These are phyloP conservation scores for Drosophila austrosaltans DNA, from an alignment of 2,888 invertebrate genomes.

Conservation along the genomic window DNA sequence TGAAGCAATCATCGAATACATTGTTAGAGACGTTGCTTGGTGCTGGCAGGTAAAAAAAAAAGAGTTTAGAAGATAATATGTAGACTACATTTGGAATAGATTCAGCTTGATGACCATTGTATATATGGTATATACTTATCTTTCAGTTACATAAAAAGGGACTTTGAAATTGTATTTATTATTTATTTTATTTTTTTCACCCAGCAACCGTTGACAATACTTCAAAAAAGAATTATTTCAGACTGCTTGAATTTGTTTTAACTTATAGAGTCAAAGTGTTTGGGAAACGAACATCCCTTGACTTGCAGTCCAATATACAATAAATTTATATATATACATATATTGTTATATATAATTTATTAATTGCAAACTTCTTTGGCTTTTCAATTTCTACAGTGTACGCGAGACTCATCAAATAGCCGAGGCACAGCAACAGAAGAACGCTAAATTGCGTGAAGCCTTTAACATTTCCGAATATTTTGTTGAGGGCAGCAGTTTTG, in stretches of 20 bases:
- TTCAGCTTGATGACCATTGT: background rate
- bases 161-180: too few species aligned
- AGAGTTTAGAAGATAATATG: slow-evolving; percentile 49
- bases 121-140: too few species aligned
- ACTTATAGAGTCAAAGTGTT: too few species aligned
- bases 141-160: too few species aligned
- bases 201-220: too few species aligned
- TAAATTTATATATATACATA: background rate
- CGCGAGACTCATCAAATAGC: slow-evolving; percentile 98
- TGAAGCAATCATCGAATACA: slow-evolving; percentile 64
- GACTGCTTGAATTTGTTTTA: too few species aligned
- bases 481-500: slow-evolving; percentile 96
- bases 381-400: slow-evolving; percentile 86
- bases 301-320: too few species aligned
- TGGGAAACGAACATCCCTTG: too few species aligned
- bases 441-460: slow-evolving; percentile 95
- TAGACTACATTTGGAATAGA: background rate
- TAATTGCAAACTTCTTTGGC: background rate
- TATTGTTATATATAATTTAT: background rate
- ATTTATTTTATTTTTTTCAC: too few species aligned
- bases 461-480: slow-evolving; percentile 97
- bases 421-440: slow-evolving; percentile 97
- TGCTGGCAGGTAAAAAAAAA: slow-evolving; percentile 58
- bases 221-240: too few species aligned
- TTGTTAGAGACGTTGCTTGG: slow-evolving; percentile 65